Conservation (phyloP, 2,888 invertebrate genomes). For the Lycocerus yunnanus region DNA sequence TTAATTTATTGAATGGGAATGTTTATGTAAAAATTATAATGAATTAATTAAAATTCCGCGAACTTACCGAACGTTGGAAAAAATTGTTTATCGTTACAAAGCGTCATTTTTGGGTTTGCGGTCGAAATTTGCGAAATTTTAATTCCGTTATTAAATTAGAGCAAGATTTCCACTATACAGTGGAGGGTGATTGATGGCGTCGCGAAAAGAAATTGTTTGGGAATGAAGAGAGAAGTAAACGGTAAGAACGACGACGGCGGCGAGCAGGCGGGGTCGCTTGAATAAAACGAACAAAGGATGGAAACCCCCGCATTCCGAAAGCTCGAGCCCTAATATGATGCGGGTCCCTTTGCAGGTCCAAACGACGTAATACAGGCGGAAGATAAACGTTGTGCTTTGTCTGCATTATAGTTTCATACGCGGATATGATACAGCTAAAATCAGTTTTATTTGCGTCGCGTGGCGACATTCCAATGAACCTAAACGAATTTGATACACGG, state of each 20-base stretch:
- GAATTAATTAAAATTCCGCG: background rate
- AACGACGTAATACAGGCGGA: background rate
- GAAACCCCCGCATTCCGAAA: slow-evolving; percentile 23
- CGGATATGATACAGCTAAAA: slow-evolving; percentile 17
- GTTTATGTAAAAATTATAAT: background rate
- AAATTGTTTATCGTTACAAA: background rate
- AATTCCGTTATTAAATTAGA: background rate
- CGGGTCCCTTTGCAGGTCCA: slow-evolving; percentile 21
- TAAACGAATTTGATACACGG: slow-evolving; percentile 20
- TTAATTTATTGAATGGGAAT: background rate
- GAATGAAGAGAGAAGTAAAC: background rate
- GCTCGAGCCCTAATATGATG: slow-evolving; percentile 10
- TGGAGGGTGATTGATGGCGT: background rate
- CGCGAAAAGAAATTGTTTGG: background rate
- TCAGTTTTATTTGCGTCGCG: slow-evolving; percentile 25
- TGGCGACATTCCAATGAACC: slow-evolving; percentile 26
- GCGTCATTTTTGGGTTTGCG: background rate
- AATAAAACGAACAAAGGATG: slow-evolving; percentile 29
- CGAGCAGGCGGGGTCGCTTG: slow-evolving; percentile 6
- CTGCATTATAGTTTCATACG: background rate
- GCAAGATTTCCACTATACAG: background rate
- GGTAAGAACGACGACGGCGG: slow-evolving; percentile 14
- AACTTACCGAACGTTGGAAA: background rate
- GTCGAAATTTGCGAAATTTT: background rate
- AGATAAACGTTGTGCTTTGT: background rate